Base-by-base conservation (phyloP, 35 echinoderm and acorn worm genomes). In the Apostichopus japonicus region DNA sequence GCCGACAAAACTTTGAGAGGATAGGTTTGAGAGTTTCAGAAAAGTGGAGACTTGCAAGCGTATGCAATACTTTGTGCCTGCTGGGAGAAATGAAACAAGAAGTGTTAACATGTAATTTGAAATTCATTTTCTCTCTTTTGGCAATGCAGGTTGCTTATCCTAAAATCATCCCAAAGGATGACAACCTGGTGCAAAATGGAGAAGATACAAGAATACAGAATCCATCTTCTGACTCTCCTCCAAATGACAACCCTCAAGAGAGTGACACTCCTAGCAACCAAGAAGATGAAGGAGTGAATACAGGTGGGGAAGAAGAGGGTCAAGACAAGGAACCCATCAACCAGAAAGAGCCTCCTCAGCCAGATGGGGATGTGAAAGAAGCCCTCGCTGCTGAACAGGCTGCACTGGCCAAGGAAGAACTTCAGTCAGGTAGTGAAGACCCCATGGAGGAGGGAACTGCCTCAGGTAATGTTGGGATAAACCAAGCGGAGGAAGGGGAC, bases 381-480 rank as follows among this genome's bases (percentile, higher is more conserved):
- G n/a, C 2, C 4, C 57, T 61, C 1, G 57, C 57, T 13, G 13
- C 57, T 11, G 57, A 61, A 61, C 57, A 8, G 57, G 13, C 57
- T 61, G 57, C 7, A 61, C 57, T 2, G 57, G 57, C 13, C 0
- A 61, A 13, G 71, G n/a, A 6, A 23, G 71, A 75, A 75, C 7
- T 0, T 4, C 21, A 24, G 6, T 7, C 6, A 75, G 71, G 17
- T 1, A 19, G 17, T 0, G 6, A n/a, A 75, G 81, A 57, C 14
- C 54, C 54, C 15, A 21, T 5, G 10, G 6, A 21, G 6, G 17
- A 54, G 13, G 51, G 17, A 6, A 23, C 5, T 56, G 6, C 54
- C 54, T 59, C 81, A 84, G 81, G 81, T 84, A 84, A 84, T 65
- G 86, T 65, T 89, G 86, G 72, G 24, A 25, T 8, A 82, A 9